Evolutionary conservation across 2,797 vertebrate genomes (phyloP).

Genomic region (Acrossocheilus wenchowensis): DNA sequence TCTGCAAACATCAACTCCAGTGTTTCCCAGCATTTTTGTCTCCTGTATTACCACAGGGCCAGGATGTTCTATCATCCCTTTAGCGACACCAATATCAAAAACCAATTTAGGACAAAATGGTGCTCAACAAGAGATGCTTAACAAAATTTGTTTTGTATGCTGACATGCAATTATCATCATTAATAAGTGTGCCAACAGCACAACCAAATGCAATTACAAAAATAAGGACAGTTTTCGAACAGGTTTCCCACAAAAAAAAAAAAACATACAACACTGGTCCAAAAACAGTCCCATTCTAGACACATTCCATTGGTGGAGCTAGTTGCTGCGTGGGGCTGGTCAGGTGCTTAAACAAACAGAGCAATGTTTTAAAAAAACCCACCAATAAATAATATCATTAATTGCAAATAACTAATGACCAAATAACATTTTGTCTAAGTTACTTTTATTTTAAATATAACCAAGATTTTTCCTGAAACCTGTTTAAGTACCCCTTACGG

Average conservation of each 20-base stretch:
- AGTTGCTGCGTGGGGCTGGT: background rate
- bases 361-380: background rate
- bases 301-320: background rate
- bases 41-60: background rate
- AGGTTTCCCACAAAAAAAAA: constrained; percentile 11
- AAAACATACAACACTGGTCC: constrained; percentile 53
- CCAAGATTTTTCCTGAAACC: background rate
- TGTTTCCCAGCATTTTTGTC: background rate
- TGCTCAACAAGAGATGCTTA: background rate
- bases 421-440: background rate
- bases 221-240: background rate
- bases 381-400: background rate
- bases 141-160: background rate
- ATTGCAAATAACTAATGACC: background rate
- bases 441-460: background rate
- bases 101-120: background rate
- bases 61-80: background rate
- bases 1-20: constrained; percentile 21
- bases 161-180: background rate
- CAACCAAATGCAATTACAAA: background rate
- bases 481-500: constrained; percentile 10
- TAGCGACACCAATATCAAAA: background rate
- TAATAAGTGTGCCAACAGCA: background rate
- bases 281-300: background rate
- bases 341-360: background rate